phyloP scores from a whole-genome alignment of 2,797 vertebrate genomes.

The Lerista edwardsae region DNA sequence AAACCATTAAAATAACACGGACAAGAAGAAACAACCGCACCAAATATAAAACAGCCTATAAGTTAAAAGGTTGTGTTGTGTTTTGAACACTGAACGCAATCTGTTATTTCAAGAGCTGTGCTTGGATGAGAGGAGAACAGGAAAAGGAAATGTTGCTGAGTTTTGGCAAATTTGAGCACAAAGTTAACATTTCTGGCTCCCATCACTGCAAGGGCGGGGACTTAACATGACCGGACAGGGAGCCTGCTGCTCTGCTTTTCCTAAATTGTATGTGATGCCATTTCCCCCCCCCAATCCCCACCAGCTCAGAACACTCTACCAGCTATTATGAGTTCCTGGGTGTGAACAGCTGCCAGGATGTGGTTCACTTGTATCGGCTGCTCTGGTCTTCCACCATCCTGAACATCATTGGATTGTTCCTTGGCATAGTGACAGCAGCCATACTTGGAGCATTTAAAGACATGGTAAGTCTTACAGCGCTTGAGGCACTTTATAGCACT shows the following conservation, averaged over 20 bases:
- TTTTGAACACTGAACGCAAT: not conserved
- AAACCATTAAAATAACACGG: too few relatives aligned
- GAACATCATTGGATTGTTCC: constrained; percentile 86
- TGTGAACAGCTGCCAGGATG: constrained; percentile 88
- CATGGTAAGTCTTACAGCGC: constrained; percentile 69
- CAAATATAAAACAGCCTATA: too few relatives aligned
- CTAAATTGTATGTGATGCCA: accelerated
- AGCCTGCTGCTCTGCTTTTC: not conserved
- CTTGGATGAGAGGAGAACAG: too few relatives aligned
- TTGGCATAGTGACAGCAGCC: constrained; percentile 90
- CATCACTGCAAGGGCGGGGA: not conserved
- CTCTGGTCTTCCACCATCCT: constrained; percentile 90
- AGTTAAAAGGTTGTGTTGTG: too few relatives aligned
- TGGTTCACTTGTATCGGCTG: constrained; percentile 88
- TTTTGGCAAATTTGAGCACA: not conserved
- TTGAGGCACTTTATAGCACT: constrained; percentile 5
- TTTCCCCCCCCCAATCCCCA: constrained; percentile 22
- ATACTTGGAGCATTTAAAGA: constrained; percentile 95
- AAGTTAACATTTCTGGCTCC: not conserved
- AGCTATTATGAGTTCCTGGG: constrained; percentile 88
- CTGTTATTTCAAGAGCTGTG: not conserved
- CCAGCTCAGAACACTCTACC: constrained; percentile 79
- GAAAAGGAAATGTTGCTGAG: not conserved
- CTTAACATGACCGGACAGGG: not conserved
- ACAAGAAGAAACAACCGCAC: too few relatives aligned